Percentiles rank a stretch among this genome's conserved stretches.
These are phyloP conservation scores for Rhinolophus sinicus DNA, from an alignment of 2,113 vertebrate genomes.

Conservation along the genomic window DNA sequence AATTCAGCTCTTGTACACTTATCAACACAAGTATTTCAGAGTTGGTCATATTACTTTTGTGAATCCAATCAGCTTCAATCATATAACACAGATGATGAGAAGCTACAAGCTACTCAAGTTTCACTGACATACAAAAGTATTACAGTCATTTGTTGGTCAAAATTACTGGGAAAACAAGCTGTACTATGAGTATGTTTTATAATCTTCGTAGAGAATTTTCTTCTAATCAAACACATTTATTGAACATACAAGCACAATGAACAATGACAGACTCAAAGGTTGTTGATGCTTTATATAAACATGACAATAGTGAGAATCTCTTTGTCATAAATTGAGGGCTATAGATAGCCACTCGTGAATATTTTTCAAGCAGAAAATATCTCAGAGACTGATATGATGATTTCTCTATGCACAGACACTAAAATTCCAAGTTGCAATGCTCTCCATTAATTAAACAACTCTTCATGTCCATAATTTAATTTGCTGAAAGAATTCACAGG, in stretches of 20 bases:
- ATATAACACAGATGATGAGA: background rate
- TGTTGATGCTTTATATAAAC: background rate
- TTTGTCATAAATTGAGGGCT: background rate
- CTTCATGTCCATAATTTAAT: conserved; percentile 78
- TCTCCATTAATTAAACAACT: conserved; percentile 80
- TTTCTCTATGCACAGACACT: background rate
- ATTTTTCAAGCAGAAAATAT: background rate
- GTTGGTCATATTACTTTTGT: background rate
- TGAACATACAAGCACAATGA: background rate
- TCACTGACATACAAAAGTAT: background rate
- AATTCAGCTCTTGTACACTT: conserved; percentile 56
- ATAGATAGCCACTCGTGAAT: background rate
- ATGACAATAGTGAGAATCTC: background rate
- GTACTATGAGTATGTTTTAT: background rate
- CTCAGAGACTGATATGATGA: background rate
- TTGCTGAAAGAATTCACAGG: conserved; percentile 72
- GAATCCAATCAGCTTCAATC: conserved; percentile 13
- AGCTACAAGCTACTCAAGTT: background rate
- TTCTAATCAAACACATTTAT: background rate
- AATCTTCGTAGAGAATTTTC: background rate
- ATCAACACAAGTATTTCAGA: conserved; percentile 51
- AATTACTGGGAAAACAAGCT: background rate
- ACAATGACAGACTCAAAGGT: background rate
- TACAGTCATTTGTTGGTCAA: background rate
- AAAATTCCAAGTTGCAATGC: conserved; percentile 55